Percentiles rank a stretch among this genome's conserved stretches.
Evolutionary conservation across 2,888 invertebrate species (phyloP).

Genomic region (Adelognathus sp.): DNA sequence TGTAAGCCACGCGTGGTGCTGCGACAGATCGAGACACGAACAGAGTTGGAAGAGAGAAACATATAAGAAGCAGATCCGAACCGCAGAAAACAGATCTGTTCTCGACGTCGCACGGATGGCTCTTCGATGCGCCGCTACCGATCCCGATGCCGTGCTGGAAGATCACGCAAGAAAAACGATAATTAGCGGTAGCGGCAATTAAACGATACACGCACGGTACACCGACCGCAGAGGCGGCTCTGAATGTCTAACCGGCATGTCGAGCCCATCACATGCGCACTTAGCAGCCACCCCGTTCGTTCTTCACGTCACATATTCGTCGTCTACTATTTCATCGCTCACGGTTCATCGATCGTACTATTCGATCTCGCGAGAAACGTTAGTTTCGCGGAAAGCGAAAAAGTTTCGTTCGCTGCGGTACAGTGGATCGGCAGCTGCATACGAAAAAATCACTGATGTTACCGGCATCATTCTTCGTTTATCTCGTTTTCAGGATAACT

Average conservation of each 20-base stretch:
- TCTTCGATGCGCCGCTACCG: slow-evolving; percentile 37
- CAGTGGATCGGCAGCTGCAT: neutral
- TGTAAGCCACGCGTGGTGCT: slow-evolving; percentile 16
- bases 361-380: slow-evolving; percentile 25
- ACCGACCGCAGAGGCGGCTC: slow-evolving; percentile 39
- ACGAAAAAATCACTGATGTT: too few relatives aligned
- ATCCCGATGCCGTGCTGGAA: slow-evolving; percentile 36
- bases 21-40: neutral
- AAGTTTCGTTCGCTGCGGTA: neutral
- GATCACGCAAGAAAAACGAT: slow-evolving; percentile 64
- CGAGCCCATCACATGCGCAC: neutral
- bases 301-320: neutral
- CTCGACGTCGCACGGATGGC: slow-evolving; percentile 58
- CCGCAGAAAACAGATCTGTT: slow-evolving; percentile 46
- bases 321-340: neutral
- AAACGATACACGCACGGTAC: slow-evolving; percentile 64
- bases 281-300: slow-evolving; percentile 7
- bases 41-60: neutral
- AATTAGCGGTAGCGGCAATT: slow-evolving; percentile 72
- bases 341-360: neutral
- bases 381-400: slow-evolving; percentile 39
- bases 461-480: too few relatives aligned
- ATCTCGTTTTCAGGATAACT: too few relatives aligned
- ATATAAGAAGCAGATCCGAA: slow-evolving; percentile 11
- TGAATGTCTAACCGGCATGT: slow-evolving; percentile 38